Conservation (phyloP, 1,140 invertebrate genomes). For the Frieseomelitta varia region DNA sequence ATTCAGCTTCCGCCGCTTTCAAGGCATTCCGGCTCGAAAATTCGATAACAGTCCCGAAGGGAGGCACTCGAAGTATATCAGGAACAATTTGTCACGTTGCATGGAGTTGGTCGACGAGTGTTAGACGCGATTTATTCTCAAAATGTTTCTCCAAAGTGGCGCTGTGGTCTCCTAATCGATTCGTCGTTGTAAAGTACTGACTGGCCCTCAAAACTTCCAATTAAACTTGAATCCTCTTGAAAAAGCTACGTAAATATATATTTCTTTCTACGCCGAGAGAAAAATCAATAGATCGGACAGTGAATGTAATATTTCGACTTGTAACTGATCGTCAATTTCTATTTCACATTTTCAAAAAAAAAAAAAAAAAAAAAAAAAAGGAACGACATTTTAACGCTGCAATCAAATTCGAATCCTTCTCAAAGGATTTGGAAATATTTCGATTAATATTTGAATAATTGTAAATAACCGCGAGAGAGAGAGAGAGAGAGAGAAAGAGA, state of each 20-base stretch:
- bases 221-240: background rate
- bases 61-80: background rate
- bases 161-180: background rate
- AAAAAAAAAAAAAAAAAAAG: no score
- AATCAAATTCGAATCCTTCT: no score
- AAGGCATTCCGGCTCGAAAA: slow-evolving; percentile 3
- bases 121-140: background rate
- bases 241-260: background rate
- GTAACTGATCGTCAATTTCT: no score
- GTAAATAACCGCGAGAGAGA: no score
- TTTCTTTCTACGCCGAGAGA: no score
- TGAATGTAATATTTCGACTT: no score
- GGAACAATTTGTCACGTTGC: slow-evolving; percentile 30
- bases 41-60: slow-evolving; percentile 32
- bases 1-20: slow-evolving; percentile 6
- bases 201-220: background rate
- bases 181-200: background rate
- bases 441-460: no score
- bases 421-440: no score
- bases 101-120: background rate
- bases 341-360: no score
- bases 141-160: background rate
- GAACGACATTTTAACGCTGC: no score
- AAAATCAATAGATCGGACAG: no score
- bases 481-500: no score